These are phyloP conservation scores for Apis cerana DNA, from an alignment of 1,140 invertebrate genomes.

Conservation along the genomic window DNA sequence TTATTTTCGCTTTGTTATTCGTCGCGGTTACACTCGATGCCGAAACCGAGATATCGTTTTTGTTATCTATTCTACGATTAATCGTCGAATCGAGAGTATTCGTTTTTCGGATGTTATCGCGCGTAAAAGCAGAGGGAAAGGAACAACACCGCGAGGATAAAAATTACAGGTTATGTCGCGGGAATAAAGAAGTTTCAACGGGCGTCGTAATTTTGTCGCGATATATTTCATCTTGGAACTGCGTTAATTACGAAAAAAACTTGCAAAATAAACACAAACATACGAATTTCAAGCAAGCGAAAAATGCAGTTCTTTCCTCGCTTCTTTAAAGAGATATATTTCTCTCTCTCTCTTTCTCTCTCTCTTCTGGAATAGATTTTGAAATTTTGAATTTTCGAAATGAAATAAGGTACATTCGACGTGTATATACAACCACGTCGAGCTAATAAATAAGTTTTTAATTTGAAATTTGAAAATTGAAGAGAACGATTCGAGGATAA, in stretches of 20 bases:
- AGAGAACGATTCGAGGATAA: too few relatives aligned
- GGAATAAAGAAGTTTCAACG: neutral
- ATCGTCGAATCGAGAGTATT: neutral
- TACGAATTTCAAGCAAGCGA: neutral
- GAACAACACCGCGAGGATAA: neutral
- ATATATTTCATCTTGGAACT: neutral
- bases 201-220: neutral
- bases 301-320: neutral
- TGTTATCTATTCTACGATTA: too few relatives aligned
- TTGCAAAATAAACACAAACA: neutral
- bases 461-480: too few relatives aligned
- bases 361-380: too few relatives aligned
- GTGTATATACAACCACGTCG: too few relatives aligned
- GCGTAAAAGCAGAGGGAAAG: too few relatives aligned
- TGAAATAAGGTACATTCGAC: too few relatives aligned
- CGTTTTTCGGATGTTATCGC: too few relatives aligned
- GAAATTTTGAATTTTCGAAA: too few relatives aligned
- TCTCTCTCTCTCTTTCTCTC: too few relatives aligned
- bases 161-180: neutral
- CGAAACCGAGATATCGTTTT: neutral
- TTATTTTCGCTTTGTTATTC: neutral
- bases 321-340: neutral
- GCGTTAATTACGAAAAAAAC: constrained; percentile 15
- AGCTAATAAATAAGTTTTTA: too few relatives aligned
- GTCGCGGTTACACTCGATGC: neutral